Conservation (phyloP, 2,113 vertebrate genomes). For the Notechis scutatus region DNA sequence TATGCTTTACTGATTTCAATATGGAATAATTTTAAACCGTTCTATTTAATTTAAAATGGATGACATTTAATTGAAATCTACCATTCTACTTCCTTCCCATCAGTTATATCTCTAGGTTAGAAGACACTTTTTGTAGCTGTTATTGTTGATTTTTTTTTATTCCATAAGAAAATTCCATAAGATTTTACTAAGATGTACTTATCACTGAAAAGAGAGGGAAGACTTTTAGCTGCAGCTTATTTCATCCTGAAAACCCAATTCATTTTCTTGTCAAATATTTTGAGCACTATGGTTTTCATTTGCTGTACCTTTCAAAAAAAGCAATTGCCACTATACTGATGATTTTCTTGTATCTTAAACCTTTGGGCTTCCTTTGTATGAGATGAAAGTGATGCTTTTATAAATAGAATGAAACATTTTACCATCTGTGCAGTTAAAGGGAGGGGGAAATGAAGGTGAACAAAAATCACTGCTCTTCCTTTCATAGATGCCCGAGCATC, state of each 20-base stretch:
- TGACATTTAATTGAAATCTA: background rate
- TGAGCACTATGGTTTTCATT: conserved; percentile 7
- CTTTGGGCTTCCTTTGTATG: background rate
- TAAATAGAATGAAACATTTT: background rate
- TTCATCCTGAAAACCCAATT: conserved; percentile 8
- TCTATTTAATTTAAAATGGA: background rate
- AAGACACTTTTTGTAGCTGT: background rate
- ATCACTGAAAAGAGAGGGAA: background rate
- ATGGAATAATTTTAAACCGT: background rate
- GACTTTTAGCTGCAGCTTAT: background rate
- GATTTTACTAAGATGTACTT: conserved; percentile 3
- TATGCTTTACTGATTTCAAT: background rate
- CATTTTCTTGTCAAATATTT: conserved; percentile 15
- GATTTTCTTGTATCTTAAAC: conserved; percentile 11
- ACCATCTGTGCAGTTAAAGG: background rate
- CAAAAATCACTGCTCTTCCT: background rate
- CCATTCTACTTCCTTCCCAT: background rate
- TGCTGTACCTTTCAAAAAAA: conserved; percentile 1
- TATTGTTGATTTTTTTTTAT: conserved; percentile 20
- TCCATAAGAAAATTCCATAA: conserved; percentile 4
- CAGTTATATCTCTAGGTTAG: background rate
- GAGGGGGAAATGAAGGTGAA: background rate
- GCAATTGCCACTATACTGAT: background rate
- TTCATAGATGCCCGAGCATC: background rate
- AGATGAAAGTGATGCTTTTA: background rate